Evolutionary conservation across 2,797 vertebrate species (phyloP).

Genomic region (Sciaenops ocellatus): DNA sequence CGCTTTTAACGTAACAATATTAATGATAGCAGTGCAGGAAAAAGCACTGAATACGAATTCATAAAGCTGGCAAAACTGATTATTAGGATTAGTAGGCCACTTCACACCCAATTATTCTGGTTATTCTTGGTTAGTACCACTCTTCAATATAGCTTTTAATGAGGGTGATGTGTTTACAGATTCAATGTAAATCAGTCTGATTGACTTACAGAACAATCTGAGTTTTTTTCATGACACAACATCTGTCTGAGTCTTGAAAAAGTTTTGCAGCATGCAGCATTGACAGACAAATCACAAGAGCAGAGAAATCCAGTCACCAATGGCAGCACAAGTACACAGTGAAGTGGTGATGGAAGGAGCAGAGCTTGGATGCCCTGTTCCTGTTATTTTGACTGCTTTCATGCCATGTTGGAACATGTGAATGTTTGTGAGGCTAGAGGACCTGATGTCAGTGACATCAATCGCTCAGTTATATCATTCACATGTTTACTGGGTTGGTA

Average conservation of each 20-base stretch:
- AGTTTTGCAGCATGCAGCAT: constrained; percentile 8
- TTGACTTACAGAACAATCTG: neutral
- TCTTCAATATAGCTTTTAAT: neutral
- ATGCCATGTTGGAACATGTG: constrained; percentile 37
- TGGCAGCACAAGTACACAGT: constrained; percentile 49
- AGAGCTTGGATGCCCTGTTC: constrained; percentile 35
- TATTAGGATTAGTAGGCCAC: neutral
- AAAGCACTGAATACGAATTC: constrained; percentile 4
- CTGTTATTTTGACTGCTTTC: constrained; percentile 54
- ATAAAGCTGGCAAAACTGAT: neutral
- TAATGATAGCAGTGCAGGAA: neutral
- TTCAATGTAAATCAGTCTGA: too few relatives aligned
- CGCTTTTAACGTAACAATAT: neutral
- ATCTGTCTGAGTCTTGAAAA: constrained; percentile 23
- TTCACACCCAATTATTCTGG: neutral
- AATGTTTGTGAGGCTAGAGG: constrained; percentile 22
- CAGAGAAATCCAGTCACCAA: constrained; percentile 49
- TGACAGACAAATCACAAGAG: constrained; percentile 40
- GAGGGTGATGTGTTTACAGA: neutral
- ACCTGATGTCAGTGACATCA: constrained; percentile 15
- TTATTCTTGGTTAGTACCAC: neutral
- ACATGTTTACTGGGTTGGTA: neutral
- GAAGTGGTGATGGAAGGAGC: constrained; percentile 43
- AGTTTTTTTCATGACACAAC: constrained; percentile 14
- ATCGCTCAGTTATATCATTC: constrained; percentile 4